Conservation (phyloP, 2,113 vertebrate species). For the Cavia aperea region DNA sequence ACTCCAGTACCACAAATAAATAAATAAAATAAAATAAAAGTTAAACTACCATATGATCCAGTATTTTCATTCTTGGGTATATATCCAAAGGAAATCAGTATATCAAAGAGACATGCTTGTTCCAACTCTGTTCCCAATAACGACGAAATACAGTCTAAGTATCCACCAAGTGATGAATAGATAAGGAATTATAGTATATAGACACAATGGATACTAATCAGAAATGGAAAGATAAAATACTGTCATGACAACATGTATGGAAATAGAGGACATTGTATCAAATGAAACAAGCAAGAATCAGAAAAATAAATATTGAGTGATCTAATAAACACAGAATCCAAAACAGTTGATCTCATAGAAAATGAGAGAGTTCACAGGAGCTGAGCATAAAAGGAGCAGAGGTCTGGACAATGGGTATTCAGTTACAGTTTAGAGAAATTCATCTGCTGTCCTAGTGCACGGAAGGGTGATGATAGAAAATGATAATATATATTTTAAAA, state of each 20-base stretch:
- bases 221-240: not conserved
- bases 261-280: not conserved
- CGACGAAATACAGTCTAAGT: not conserved
- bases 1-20: not conserved
- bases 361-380: not conserved
- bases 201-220: not conserved
- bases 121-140: not conserved
- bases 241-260: not conserved
- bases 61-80: not conserved
- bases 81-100: not conserved
- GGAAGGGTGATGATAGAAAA: too few species aligned
- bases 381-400: not conserved
- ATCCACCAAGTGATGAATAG: not conserved
- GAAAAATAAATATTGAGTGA: not conserved
- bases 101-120: not conserved
- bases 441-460: not conserved
- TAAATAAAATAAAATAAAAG: not conserved
- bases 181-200: not conserved
- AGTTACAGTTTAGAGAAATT: not conserved
- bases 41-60: not conserved
- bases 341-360: not conserved
- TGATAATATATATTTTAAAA: not conserved
- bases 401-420: not conserved
- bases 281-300: not conserved
- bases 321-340: not conserved